Evolutionary conservation across 2,113 vertebrate species (phyloP).

Genomic region (Enhydra lutris): DNA sequence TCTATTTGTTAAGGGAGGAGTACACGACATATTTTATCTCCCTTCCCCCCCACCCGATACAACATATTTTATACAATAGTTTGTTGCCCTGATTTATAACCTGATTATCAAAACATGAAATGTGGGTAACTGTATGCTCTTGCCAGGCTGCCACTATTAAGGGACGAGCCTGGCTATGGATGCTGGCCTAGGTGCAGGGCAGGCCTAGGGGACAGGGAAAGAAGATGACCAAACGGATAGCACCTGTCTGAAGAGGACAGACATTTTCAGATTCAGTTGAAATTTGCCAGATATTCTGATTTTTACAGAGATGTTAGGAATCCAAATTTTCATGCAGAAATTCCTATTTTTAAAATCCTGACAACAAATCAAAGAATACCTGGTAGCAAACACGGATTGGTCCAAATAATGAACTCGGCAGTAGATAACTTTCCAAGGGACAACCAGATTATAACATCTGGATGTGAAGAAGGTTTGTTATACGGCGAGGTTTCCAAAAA

Average conservation of each 20-base stretch:
- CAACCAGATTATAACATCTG: not conserved
- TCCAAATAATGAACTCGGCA: not conserved
- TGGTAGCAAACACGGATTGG: not conserved
- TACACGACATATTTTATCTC: not conserved
- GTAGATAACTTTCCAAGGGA: not conserved
- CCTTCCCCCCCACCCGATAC: not conserved
- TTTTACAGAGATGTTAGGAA: not conserved
- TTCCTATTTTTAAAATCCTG: not conserved
- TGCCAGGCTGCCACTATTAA: not conserved
- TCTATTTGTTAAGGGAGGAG: not conserved
- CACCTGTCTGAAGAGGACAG: not conserved
- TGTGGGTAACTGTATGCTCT: not conserved
- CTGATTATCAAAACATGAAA: not conserved
- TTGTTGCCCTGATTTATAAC: not conserved
- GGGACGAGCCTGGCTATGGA: not conserved
- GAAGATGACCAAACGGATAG: not conserved
- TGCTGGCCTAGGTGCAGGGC: not conserved
- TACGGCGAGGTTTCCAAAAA: not conserved
- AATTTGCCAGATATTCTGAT: not conserved
- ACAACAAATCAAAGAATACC: not conserved
- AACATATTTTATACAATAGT: not conserved
- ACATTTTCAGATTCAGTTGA: not conserved
- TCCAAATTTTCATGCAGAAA: not conserved
- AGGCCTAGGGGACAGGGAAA: not conserved
- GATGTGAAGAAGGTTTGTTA: not conserved